Base-by-base conservation (phyloP, 2,113 vertebrate species). In the Boulengerochromis microlepis region DNA sequence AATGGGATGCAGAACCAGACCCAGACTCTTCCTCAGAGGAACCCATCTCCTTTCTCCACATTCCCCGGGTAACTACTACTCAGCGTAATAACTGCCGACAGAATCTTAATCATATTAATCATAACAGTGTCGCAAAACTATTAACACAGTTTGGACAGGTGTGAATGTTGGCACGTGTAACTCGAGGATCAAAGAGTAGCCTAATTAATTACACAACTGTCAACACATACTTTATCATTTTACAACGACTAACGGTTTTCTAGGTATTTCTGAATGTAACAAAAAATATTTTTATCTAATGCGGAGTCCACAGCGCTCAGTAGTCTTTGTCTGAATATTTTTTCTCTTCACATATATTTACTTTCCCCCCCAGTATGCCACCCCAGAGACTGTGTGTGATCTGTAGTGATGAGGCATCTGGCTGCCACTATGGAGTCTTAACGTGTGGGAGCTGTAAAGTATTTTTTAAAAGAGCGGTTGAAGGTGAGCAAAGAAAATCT, bases 391-490 rank as follows among this genome's bases (percentile, higher is more conserved):
- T 97, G 71, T 99, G 99, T 86, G 96, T 98, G 76, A 99, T 99
- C 92, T 99, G 99, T 11, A 97, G 98, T 1, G 99, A 99, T 83
- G 99, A 99, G 91, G 99, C 99, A 1, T 99, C 99, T 1, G 99
- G 99, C 3, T 99, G 98, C 89, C 99, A 99, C 89, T 99, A 99
- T 13, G 98, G 99, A 45, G 99, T 99, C 7, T 95, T 99, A 47
- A 99, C 99, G 87, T 99, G 99, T 83, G 99, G 99, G 80, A 99
- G 99, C 93, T 99, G 99, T 93, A 99, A 99, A 92, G 99, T 99
- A 90, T 99, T 99, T 96, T 99, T 99, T 95, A 99, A 99, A 95
- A 97, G 99, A 92, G 99, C 99, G 5, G 98, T 99, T 80, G 99
- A 99, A 98, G 99, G 99, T 99, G 96, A 94, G 96, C 6, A 38